Conservation (phyloP, 2,113 vertebrate genomes). For the Empidonax alnorum region DNA sequence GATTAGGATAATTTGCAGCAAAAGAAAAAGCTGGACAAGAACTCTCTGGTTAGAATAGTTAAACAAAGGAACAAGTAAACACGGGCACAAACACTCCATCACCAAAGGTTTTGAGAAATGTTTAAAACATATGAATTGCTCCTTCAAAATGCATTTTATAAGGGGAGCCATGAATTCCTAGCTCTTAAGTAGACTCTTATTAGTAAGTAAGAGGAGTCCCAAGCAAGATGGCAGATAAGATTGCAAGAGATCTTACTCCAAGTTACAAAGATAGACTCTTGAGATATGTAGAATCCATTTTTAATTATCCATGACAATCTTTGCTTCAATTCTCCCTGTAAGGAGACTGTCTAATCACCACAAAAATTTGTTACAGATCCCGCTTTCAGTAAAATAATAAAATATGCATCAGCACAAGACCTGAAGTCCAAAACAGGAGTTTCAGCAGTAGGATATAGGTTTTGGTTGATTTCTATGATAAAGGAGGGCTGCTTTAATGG, state of each 20-base stretch:
- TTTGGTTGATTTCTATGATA: background rate
- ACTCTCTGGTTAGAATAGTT: background rate
- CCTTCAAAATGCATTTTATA: background rate
- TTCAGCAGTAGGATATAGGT: background rate
- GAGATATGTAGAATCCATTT: background rate
- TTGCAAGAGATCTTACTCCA: background rate
- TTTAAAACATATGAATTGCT: background rate
- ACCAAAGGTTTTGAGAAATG: background rate
- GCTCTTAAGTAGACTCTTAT: background rate
- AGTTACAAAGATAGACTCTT: background rate
- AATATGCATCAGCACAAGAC: background rate
- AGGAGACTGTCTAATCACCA: background rate
- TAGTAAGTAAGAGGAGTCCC: background rate
- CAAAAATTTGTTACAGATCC: background rate
- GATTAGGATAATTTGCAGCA: background rate
- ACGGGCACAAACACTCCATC: background rate
- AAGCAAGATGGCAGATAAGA: background rate
- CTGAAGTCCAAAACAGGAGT: background rate
- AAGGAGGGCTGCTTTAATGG: background rate
- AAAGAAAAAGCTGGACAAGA: background rate
- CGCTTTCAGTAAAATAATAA: background rate
- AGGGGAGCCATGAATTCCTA: background rate
- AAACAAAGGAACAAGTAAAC: background rate
- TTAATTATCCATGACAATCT: background rate
- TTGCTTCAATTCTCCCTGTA: background rate